These are phyloP conservation scores for Lycia hirtaria DNA, from an alignment of 2,888 invertebrate species.

Conservation along the genomic window DNA sequence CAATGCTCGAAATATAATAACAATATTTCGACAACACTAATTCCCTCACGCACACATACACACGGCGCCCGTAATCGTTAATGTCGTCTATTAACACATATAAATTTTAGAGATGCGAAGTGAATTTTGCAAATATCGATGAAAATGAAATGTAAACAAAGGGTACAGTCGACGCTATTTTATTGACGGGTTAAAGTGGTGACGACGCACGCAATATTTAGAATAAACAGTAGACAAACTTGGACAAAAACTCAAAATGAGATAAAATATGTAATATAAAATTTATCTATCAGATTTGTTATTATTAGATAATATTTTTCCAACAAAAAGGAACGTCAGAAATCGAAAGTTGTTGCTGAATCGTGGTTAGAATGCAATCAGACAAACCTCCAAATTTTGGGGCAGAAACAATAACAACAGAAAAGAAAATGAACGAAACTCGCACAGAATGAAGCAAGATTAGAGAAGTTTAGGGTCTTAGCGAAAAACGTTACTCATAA, in stretches of 20 bases:
- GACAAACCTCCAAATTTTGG: too few species aligned
- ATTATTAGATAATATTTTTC: too few species aligned
- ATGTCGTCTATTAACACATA: slow-evolving; percentile 68
- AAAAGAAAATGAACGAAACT: too few species aligned
- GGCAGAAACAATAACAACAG: too few species aligned
- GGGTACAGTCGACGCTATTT: slow-evolving; percentile 42
- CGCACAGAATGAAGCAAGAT: too few species aligned
- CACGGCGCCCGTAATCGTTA: slow-evolving; percentile 58
- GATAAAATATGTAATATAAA: neutral
- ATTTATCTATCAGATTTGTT: too few species aligned
- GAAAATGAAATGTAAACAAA: slow-evolving; percentile 68
- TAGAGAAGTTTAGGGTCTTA: too few species aligned
- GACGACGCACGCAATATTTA: slow-evolving; percentile 40
- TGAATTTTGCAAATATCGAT: slow-evolving; percentile 70
- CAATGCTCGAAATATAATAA: slow-evolving; percentile 56
- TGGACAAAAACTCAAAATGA: neutral
- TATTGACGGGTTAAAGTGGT: slow-evolving; percentile 56
- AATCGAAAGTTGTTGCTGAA: too few species aligned
- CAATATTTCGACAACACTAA: slow-evolving; percentile 57
- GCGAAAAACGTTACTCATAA: too few species aligned
- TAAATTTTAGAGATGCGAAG: slow-evolving; percentile 70
- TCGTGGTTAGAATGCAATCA: too few species aligned
- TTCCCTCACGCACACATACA: slow-evolving; percentile 54
- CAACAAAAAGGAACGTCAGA: too few species aligned
- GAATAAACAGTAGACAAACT: neutral